Percentiles rank a stretch among this genome's conserved stretches.
phyloP scores from a whole-genome alignment of 2,113 vertebrate species.

The Sapajus apella region DNA sequence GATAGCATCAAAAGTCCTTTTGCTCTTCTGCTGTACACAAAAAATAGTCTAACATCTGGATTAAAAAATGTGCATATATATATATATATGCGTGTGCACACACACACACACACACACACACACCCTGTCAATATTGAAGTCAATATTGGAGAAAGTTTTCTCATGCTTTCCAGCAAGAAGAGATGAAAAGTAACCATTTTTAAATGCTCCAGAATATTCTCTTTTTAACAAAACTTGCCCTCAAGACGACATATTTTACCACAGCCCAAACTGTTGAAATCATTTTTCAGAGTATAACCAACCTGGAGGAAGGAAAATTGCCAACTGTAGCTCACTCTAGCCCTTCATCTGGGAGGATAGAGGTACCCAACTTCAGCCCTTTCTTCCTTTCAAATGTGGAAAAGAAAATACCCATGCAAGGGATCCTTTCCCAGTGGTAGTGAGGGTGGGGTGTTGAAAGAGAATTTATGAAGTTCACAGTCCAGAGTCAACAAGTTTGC shows the following conservation, averaged over 20 bases:
- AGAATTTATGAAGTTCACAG: background rate
- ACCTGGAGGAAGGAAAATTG: background rate
- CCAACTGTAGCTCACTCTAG: background rate
- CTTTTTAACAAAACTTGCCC: background rate
- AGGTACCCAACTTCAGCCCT: background rate
- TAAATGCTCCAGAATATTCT: background rate
- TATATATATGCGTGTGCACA: no score
- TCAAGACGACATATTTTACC: background rate
- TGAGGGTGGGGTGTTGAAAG: background rate
- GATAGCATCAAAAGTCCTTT: background rate
- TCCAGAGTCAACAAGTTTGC: background rate
- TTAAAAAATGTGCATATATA: no score
- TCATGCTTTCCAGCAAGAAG: background rate
- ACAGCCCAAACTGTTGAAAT: background rate
- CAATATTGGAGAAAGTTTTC: background rate
- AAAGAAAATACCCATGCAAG: background rate
- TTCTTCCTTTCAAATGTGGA: background rate
- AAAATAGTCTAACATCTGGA: no score
- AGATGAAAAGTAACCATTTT: background rate
- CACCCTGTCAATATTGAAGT: no score
- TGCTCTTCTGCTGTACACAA: background rate
- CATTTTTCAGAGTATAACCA: background rate
- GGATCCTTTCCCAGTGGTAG: accelerated
- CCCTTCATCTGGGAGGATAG: background rate
- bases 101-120: no score